These are phyloP conservation scores for Lepidocyrtoides sp. DNA, from an alignment of 2,888 invertebrate species.

Conservation along the genomic window DNA sequence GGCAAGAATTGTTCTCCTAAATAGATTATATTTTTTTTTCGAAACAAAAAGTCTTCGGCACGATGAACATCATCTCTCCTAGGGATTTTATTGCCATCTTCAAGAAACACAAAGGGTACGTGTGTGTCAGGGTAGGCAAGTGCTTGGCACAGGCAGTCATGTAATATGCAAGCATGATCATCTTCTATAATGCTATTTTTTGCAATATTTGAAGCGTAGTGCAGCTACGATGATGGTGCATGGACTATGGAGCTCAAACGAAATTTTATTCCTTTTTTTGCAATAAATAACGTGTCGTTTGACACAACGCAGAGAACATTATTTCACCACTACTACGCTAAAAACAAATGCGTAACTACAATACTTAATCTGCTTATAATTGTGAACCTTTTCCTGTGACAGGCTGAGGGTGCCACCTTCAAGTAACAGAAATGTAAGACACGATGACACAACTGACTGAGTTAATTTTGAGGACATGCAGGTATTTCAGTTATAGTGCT, in stretches of 20 bases:
- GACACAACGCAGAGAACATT: not conserved
- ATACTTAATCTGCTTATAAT: slow-evolving; percentile 12
- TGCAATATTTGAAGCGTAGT: not conserved
- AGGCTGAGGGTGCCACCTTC: not conserved
- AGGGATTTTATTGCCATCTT: not conserved
- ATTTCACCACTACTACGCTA: too few species aligned
- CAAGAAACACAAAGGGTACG: not conserved
- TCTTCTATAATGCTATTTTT: not conserved
- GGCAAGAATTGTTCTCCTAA: slow-evolving; percentile 23
- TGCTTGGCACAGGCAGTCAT: too few species aligned
- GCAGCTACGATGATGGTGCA: not conserved
- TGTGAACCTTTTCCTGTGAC: not conserved
- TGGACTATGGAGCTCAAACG: not conserved
- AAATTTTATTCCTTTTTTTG: not conserved
- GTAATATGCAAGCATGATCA: not conserved
- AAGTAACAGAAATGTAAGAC: not conserved
- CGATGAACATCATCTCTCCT: not conserved
- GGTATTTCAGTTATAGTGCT: not conserved
- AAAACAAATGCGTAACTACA: not conserved
- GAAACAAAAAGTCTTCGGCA: not conserved
- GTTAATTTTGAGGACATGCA: not conserved
- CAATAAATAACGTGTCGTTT: not conserved
- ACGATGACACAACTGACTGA: not conserved
- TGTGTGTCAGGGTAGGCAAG: not conserved
- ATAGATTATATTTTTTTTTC: slow-evolving; percentile 36